Evolutionary conservation across 2,113 vertebrate species (phyloP).

Genomic region (Sporophila hypoxantha): DNA sequence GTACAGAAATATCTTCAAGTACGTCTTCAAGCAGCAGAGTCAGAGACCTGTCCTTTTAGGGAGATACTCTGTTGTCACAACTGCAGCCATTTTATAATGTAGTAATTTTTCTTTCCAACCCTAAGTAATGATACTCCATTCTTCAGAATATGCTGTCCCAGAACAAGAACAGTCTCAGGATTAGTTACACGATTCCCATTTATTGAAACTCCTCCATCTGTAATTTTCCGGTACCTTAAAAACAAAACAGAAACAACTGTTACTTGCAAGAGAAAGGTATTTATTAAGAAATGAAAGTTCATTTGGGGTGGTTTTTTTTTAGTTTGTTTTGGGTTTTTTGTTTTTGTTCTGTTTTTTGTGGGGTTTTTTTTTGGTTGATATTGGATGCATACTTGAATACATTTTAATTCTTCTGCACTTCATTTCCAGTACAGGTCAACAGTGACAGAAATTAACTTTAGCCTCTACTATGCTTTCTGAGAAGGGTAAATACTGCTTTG

Average conservation of each 20-base stretch:
- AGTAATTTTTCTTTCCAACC: constrained; percentile 91
- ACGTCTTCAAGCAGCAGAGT: not conserved
- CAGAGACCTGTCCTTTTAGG: fast-evolving
- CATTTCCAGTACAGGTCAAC: not conserved
- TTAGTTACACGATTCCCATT: constrained; percentile 80
- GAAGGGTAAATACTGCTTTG: not conserved
- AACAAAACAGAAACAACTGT: not conserved
- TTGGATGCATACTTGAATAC: not conserved
- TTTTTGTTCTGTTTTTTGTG: not conserved
- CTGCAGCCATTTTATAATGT: constrained; percentile 90
- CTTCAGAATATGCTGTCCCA: constrained; percentile 85
- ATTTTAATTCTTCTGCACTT: not conserved
- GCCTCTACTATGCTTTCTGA: not conserved
- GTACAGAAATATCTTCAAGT: not conserved
- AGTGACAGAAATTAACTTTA: not conserved
- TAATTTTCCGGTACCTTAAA: constrained; percentile 86
- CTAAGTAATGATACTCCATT: constrained; percentile 88
- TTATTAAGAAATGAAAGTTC: not conserved
- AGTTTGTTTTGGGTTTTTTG: no score
- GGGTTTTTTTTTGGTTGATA: not conserved
- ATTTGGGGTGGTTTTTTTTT: not conserved
- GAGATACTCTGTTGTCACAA: constrained; percentile 36
- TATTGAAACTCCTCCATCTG: constrained; percentile 85
- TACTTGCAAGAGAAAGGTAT: not conserved
- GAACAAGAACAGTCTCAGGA: constrained; percentile 83